phyloP scores from a whole-genome alignment of 2,113 vertebrate species.

The Triplophysa rosa region DNA sequence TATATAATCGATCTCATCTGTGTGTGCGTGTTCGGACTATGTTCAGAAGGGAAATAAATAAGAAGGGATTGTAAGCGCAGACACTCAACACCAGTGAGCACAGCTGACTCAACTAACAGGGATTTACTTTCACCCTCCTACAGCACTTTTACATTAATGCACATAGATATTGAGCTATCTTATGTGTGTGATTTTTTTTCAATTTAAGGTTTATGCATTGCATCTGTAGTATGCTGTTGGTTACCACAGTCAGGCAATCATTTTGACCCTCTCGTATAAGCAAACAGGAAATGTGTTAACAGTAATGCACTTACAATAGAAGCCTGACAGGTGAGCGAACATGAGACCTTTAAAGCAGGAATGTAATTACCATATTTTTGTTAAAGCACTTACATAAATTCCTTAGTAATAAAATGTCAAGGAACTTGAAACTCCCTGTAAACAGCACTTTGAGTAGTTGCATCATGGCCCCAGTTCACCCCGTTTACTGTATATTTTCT shows the following conservation, averaged over 20 bases:
- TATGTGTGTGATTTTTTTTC: neutral
- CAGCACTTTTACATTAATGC: neutral
- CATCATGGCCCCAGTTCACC: no score
- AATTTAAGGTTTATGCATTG: no score
- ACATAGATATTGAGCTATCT: neutral
- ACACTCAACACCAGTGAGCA: neutral
- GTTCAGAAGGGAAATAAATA: neutral
- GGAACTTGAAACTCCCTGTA: no score
- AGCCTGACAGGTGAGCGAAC: neutral
- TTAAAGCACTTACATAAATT: neutral
- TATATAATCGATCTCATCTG: neutral
- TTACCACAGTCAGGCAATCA: no score
- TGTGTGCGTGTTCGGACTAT: neutral
- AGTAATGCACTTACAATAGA: neutral
- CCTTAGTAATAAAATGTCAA: slow-evolving; percentile 7
- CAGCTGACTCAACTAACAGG: neutral
- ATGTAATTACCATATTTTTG: neutral
- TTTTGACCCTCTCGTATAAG: neutral
- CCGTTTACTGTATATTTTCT: no score
- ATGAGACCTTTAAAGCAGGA: neutral
- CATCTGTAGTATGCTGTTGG: no score
- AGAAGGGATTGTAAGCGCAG: neutral
- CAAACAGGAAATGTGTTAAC: neutral
- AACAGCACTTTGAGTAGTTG: no score
- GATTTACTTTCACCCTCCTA: neutral